Percentiles rank a stretch among this genome's conserved stretches.
phyloP scores from a whole-genome alignment of 2,888 invertebrate species.

The Ectemnius lituratus region DNA sequence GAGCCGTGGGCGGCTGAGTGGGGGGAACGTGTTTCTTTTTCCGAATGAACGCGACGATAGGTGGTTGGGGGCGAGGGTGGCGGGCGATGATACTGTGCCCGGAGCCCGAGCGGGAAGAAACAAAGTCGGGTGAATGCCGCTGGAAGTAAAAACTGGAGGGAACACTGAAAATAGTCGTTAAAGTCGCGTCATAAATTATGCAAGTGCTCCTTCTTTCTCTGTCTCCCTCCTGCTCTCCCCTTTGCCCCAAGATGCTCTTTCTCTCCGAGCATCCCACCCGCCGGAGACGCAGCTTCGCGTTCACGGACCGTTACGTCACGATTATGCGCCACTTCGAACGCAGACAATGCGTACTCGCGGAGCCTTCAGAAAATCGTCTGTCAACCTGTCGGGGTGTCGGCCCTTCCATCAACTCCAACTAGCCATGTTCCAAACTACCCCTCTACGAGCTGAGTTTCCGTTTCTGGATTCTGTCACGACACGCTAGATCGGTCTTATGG shows the following conservation, averaged over 20 bases:
- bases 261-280: constrained; percentile 23
- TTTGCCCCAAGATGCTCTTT: constrained; percentile 48
- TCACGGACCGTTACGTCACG: constrained; percentile 58
- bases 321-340: constrained; percentile 58
- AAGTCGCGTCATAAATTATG: constrained; percentile 71
- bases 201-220: constrained; percentile 43
- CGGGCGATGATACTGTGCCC: constrained; percentile 31
- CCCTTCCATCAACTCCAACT: neutral
- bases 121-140: constrained; percentile 27
- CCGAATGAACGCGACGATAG: constrained; percentile 30
- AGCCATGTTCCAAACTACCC: no score
- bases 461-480: no score
- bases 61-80: constrained; percentile 16
- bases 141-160: constrained; percentile 52
- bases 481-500: neutral
- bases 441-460: no score
- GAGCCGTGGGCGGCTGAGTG: neutral
- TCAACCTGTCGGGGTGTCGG: neutral
- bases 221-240: neutral
- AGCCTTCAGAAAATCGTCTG: neutral
- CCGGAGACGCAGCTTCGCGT: constrained; percentile 49
- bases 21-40: constrained; percentile 25
- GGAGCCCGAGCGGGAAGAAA: constrained; percentile 18
- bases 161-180: constrained; percentile 69
- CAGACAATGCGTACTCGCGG: constrained; percentile 46